Conservation (phyloP, 1,140 invertebrate genomes). For the Leucophenga varia region DNA sequence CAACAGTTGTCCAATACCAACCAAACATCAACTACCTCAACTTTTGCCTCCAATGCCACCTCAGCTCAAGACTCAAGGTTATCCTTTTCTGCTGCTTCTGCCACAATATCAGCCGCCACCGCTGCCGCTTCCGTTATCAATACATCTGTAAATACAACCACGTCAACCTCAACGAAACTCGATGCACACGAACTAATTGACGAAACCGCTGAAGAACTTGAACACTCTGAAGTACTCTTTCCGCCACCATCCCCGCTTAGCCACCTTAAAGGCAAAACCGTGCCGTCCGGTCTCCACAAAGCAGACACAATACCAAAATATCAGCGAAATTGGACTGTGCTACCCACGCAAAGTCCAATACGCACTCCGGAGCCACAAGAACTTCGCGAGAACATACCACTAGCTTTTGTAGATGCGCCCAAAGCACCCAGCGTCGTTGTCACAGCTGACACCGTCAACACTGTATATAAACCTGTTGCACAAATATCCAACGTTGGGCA, state of each 20-base stretch:
- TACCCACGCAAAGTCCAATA: slow-evolving; percentile 59
- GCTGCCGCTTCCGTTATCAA: background rate
- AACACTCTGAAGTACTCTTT: slow-evolving; percentile 44
- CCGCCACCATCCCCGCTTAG: slow-evolving; percentile 52
- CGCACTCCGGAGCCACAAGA: slow-evolving; percentile 58
- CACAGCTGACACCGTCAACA: slow-evolving; percentile 16
- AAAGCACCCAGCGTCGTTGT: slow-evolving; percentile 12
- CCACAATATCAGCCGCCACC: too few species aligned
- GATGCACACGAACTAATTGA: slow-evolving; percentile 43
- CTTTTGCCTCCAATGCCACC: slow-evolving; percentile 15
- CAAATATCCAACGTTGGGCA: slow-evolving; percentile 21
- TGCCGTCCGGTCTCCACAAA: slow-evolving; percentile 60
- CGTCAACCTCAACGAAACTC: slow-evolving; percentile 19
- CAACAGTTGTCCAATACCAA: slow-evolving; percentile 29
- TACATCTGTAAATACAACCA: slow-evolving; percentile 18
- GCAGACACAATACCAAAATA: slow-evolving; percentile 63
- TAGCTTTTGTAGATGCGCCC: slow-evolving; percentile 50
- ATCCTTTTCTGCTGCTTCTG: slow-evolving; percentile 15
- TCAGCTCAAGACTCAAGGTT: slow-evolving; percentile 14
- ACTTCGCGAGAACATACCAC: slow-evolving; percentile 50
- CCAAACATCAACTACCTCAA: slow-evolving; percentile 15
- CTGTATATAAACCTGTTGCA: slow-evolving; percentile 45
- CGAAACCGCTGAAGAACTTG: slow-evolving; percentile 45
- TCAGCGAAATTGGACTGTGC: slow-evolving; percentile 63
- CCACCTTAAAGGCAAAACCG: slow-evolving; percentile 47